A percentile compares a stretch with the other conserved stretches of the same genome.
phyloP scores from a whole-genome alignment of 2,797 vertebrate species.

The Pseudopleuronectes americanus region DNA sequence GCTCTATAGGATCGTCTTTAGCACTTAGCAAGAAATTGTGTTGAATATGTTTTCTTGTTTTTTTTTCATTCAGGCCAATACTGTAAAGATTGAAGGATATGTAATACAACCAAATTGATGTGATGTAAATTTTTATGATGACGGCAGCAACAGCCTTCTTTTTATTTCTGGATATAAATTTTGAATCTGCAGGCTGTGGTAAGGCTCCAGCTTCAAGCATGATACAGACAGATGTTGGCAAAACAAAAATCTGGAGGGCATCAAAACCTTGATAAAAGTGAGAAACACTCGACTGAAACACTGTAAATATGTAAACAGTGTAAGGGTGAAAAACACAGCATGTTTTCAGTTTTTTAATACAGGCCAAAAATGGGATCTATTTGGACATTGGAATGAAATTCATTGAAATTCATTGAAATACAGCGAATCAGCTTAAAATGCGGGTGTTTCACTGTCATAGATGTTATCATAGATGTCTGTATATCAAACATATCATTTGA shows the following conservation, averaged over 20 bases:
- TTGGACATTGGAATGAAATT: conserved; percentile 19
- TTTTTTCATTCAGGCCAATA: conserved; percentile 48
- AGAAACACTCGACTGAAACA: conserved; percentile 9
- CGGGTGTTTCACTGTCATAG: conserved; percentile 7
- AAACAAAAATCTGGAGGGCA: conserved; percentile 7
- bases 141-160: conserved; percentile 31
- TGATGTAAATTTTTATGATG: conserved; percentile 26
- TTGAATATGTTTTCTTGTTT: conserved; percentile 55
- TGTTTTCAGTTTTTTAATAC: neutral
- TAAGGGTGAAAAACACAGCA: neutral
- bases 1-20: conserved; percentile 56
- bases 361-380: conserved; percentile 5
- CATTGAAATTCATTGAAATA: conserved; percentile 10
- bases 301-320: neutral
- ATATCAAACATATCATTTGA: conserved; percentile 30
- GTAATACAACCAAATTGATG: conserved; percentile 20
- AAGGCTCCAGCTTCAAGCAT: neutral
- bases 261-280: neutral
- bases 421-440: conserved; percentile 8
- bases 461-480: conserved; percentile 33
- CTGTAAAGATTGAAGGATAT: conserved; percentile 25
- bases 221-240: neutral
- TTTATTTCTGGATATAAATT: conserved; percentile 19
- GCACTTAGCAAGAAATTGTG: conserved; percentile 55
- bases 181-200: conserved; percentile 10